Evolutionary conservation across 2,888 invertebrate species (phyloP).

Genomic region (Trissonchulus sp.): DNA sequence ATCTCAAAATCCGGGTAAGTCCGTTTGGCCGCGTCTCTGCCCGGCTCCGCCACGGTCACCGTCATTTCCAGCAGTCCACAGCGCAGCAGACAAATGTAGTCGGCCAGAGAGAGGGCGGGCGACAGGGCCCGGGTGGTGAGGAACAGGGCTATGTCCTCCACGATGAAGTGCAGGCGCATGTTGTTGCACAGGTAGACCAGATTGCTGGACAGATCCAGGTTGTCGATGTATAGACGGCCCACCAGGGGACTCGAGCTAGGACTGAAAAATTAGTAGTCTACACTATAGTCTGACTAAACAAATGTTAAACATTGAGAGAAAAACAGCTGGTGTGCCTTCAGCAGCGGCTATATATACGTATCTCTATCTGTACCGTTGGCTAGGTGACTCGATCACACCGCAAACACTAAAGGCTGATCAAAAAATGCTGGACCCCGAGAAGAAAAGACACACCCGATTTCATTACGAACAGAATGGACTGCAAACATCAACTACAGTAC

Average conservation of each 20-base stretch:
- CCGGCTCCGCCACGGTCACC: background rate
- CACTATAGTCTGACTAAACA: too few relatives aligned
- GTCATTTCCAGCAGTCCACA: conserved; percentile 28
- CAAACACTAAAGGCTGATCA: too few relatives aligned
- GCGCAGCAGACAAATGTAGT: conserved; percentile 26
- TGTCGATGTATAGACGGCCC: conserved; percentile 37
- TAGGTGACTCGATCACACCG: too few relatives aligned
- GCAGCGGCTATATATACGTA: too few relatives aligned
- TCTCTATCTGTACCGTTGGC: too few relatives aligned
- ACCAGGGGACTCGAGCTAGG: background rate
- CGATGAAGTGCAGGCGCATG: conserved; percentile 38
- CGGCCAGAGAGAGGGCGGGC: background rate
- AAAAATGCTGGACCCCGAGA: too few relatives aligned
- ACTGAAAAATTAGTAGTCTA: conserved; percentile 8
- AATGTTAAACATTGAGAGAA: too few relatives aligned
- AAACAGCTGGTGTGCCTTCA: too few relatives aligned
- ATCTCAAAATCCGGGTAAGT: conserved; percentile 16
- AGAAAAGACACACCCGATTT: too few relatives aligned
- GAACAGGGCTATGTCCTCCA: conserved; percentile 37
- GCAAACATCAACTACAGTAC: too few relatives aligned
- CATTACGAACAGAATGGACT: too few relatives aligned
- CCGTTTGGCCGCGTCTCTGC: background rate
- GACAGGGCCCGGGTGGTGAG: conserved; percentile 16
- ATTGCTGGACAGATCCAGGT: conserved; percentile 36
- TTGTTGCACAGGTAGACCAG: conserved; percentile 35